phyloP scores from a whole-genome alignment of 2,888 invertebrate genomes.

The Tanypteryx hageni region DNA sequence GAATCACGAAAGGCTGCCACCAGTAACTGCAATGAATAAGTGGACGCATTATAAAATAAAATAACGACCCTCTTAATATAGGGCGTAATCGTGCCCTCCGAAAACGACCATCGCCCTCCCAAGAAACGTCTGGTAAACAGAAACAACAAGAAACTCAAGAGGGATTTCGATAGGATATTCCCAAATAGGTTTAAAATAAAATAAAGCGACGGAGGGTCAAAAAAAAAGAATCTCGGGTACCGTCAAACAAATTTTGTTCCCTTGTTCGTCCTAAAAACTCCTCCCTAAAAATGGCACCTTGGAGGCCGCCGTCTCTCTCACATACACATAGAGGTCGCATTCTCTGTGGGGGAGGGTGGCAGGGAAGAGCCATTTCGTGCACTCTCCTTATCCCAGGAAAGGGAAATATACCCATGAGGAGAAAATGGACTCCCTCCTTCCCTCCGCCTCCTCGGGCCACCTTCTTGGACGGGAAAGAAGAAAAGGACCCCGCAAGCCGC shows the following conservation, averaged over 20 bases:
- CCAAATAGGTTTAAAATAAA: not conserved
- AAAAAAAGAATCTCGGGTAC: not conserved
- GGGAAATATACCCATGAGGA: not conserved
- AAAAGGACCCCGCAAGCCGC: not conserved
- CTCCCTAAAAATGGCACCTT: not conserved
- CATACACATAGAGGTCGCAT: too few species aligned
- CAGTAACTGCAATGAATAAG: not conserved
- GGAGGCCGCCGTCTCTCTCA: not conserved
- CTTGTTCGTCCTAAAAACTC: not conserved
- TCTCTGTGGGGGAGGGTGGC: too few species aligned
- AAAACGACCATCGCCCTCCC: not conserved
- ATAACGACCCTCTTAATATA: not conserved
- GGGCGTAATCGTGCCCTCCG: not conserved
- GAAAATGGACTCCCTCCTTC: slow-evolving; percentile 23
- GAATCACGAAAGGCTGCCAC: not conserved
- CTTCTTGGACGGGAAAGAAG: not conserved
- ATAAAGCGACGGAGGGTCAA: not conserved
- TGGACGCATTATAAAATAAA: not conserved
- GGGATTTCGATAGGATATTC: not conserved
- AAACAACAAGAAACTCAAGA: not conserved
- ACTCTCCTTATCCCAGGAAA: not conserved
- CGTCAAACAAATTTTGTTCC: not conserved
- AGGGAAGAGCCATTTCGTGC: not conserved
- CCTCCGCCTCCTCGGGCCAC: not conserved
- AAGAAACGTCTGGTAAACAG: not conserved